These are phyloP conservation scores for Steatocranus sp. DNA, from an alignment of 2,797 vertebrate species.

Conservation along the genomic window DNA sequence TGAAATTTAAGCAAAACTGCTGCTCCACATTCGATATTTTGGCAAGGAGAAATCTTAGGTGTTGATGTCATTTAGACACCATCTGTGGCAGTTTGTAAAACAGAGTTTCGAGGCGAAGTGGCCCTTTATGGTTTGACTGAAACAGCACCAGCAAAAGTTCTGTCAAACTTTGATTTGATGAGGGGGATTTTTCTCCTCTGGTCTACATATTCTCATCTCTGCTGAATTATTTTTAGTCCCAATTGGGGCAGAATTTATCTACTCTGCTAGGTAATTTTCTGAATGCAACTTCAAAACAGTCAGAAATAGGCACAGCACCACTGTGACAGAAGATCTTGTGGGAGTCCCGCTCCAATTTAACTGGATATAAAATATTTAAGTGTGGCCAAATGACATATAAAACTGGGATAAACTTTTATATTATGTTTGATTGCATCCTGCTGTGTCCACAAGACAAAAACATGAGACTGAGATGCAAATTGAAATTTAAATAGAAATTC, in stretches of 20 bases:
- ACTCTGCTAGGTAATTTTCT: background rate
- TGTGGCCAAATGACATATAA: background rate
- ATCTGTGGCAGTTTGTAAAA: slow-evolving; percentile 19
- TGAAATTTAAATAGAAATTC: background rate
- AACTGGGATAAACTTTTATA: background rate
- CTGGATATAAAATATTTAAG: background rate
- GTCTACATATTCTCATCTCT: background rate
- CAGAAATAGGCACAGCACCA: background rate
- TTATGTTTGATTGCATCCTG: background rate
- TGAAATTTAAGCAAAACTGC: slow-evolving; percentile 1
- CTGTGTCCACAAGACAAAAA: background rate
- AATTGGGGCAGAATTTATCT: background rate
- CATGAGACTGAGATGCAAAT: background rate
- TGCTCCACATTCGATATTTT: slow-evolving; percentile 52
- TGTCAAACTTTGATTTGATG: background rate
- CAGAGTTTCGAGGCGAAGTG: background rate
- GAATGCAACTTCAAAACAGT: background rate
- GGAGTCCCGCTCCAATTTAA: background rate
- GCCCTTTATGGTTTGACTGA: background rate
- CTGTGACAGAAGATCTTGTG: background rate
- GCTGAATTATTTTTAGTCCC: background rate
- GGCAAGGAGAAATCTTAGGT: slow-evolving; percentile 44
- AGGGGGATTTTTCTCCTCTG: background rate
- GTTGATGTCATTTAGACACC: slow-evolving; percentile 6
- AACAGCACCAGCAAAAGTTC: background rate